Conservation (phyloP, 1,140 invertebrate species). For the Eciton burchellii region DNA sequence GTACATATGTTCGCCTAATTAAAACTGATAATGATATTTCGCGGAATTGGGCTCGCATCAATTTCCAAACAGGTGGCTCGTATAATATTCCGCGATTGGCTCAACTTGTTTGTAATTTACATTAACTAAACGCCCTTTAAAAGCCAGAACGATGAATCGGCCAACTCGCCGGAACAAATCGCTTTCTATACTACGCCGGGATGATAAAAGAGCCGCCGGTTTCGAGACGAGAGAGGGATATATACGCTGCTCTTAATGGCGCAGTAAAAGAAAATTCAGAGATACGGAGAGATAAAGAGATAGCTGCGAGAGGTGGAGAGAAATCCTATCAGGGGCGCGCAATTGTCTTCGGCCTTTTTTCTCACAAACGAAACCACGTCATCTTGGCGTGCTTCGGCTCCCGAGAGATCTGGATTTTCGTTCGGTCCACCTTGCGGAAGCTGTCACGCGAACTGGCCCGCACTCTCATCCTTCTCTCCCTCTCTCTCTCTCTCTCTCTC, state of each 20-base stretch:
- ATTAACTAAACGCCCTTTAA: slow-evolving; percentile 20
- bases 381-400: slow-evolving; percentile 66
- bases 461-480: too few relatives aligned
- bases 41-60: background rate
- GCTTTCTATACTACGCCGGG: slow-evolving; percentile 34
- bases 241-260: slow-evolving; percentile 50
- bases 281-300: background rate
- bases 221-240: slow-evolving; percentile 44
- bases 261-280: slow-evolving; percentile 50
- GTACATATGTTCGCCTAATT: background rate
- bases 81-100: slow-evolving; percentile 21
- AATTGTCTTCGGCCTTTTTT: slow-evolving; percentile 58
- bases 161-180: slow-evolving; percentile 52
- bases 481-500: background rate
- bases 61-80: slow-evolving; percentile 16
- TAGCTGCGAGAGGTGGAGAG: slow-evolving; percentile 33
- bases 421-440: slow-evolving; percentile 52
- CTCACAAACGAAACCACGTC: slow-evolving; percentile 74
- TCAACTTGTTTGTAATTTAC: slow-evolving; percentile 43
- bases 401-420: slow-evolving; percentile 72
- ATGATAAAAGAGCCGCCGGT: slow-evolving; percentile 41
- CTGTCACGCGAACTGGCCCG: slow-evolving; percentile 26
- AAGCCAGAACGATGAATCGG: slow-evolving; percentile 24
- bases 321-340: slow-evolving; percentile 49
- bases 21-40: slow-evolving; percentile 21